Conservation (phyloP, 2,888 invertebrate species). For the Drymonia ruficornis region DNA sequence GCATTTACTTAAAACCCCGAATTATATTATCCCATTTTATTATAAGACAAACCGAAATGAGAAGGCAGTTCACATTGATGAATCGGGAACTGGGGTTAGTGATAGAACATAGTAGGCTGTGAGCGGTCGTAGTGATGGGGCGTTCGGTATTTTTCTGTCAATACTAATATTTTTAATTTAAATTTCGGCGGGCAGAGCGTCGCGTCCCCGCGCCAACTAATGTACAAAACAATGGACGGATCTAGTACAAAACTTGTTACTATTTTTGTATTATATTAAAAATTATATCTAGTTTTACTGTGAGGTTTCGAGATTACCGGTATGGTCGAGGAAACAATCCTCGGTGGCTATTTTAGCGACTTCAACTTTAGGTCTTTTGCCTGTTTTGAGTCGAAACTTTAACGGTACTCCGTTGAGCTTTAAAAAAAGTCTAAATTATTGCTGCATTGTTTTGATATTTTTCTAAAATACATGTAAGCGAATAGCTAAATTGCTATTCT, state of each 20-base stretch:
- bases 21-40: too few species aligned
- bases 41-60: too few species aligned
- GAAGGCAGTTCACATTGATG: too few species aligned
- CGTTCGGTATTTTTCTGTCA: slow-evolving; percentile 11
- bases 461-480: not conserved
- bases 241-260: slow-evolving; percentile 84
- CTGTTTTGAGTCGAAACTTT: slow-evolving; percentile 1
- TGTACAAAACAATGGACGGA: slow-evolving; percentile 78
- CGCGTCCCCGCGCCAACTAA: slow-evolving; percentile 66
- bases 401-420: not conserved
- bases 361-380: slow-evolving; percentile 26
- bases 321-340: slow-evolving; percentile 49
- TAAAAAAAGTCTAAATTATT: not conserved
- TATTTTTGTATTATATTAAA: slow-evolving; percentile 81
- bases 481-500: not conserved
- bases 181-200: slow-evolving; percentile 33
- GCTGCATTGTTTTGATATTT: not conserved
- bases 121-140: slow-evolving; percentile 14
- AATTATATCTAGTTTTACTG: slow-evolving; percentile 75
- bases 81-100: not conserved
- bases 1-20: too few species aligned
- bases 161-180: slow-evolving; percentile 26
- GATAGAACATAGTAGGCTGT: slow-evolving; percentile 28
- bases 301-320: slow-evolving; percentile 50
- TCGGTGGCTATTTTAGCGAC: slow-evolving; percentile 27